Evolutionary conservation across 2,113 vertebrate genomes (phyloP).

Genomic region (Malurus elegans): DNA sequence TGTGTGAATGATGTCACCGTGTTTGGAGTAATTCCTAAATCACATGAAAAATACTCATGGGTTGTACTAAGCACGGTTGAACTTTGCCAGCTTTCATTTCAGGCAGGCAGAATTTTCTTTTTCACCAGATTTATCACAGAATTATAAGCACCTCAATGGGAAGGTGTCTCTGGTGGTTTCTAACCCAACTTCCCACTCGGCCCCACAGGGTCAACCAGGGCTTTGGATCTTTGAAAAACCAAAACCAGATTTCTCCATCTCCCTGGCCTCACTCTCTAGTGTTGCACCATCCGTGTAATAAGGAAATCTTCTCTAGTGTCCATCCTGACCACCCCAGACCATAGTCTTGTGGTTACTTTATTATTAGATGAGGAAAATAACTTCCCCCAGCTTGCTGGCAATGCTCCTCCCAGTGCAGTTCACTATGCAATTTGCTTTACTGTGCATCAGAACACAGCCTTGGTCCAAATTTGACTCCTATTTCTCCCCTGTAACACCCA

Average conservation of each 20-base stretch:
- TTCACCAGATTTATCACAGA: background rate
- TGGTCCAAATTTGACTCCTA: background rate
- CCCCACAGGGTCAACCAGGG: background rate
- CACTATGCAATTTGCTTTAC: background rate
- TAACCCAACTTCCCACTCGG: background rate
- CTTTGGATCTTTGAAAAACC: background rate
- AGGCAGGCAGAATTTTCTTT: conserved; percentile 10
- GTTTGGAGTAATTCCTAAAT: conserved; percentile 47
- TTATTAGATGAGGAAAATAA: background rate
- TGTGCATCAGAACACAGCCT: background rate
- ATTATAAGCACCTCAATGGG: background rate
- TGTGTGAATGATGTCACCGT: conserved; percentile 41
- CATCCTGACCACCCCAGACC: background rate
- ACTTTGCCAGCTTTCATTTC: conserved; percentile 23
- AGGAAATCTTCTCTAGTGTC: background rate
- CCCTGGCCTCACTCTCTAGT: background rate
- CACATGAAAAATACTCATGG: conserved; percentile 62
- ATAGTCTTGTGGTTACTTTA: background rate
- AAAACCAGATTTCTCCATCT: background rate
- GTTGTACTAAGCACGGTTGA: conserved; percentile 9
- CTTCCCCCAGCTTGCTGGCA: background rate
- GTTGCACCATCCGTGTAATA: background rate
- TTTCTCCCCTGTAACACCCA: background rate
- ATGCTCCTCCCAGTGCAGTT: background rate
- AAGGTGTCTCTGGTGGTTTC: background rate